Evolutionary conservation across 2,797 vertebrate species (phyloP), one percentile per base, ranked within the genome.

Genomic region (Pampus argenteus): DNA sequence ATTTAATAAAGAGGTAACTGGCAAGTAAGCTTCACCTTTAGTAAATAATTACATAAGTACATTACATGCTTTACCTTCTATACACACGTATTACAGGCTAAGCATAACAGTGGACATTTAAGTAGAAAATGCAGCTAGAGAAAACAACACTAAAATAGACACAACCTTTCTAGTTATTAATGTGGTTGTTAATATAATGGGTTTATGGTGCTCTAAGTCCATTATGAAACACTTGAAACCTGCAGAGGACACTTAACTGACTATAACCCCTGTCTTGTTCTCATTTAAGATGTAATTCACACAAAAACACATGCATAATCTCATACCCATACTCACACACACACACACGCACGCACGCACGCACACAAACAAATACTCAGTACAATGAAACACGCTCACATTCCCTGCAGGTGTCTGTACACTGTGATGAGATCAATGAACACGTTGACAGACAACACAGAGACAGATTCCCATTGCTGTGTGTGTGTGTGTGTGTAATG

Each of bases 371-470:
- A 52, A 50, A 20, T 49, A 66, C 22, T 55, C 47, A 57, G 11
- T 10, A 50, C 20, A 69, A 50, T 69, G n/a, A 78, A 23, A 31
- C 36, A 36, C n/a, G n/a, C 44, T 8, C 28, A 40, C 45, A 51
- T 56, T n/a, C 58, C 58, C 38, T 50, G 11, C 44, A 77, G 67
- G 42, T 50, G n/a, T 74, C 48, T 61, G 45, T 49, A 61, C 26
- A 66, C 63, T 26, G 15, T 14, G 72, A 70, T 29, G 22, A 61
- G 60, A 73, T 79, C 71, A 72, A 80, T 78, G 54, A 50, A 54
- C 52, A 64, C 55, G 29, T 57, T 81, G 62, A 84, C 56, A 63
- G 59, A 74, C 60, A 65, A 70, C 64, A 75, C 42, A 62, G 36
- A 20, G 22, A 22, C 34, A 60, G 1, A 40, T 42, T 69, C 47